Percentiles rank a stretch among this genome's conserved stretches.
phyloP scores from a whole-genome alignment of 2,113 vertebrate species.

The Tachysurus vachellii region DNA sequence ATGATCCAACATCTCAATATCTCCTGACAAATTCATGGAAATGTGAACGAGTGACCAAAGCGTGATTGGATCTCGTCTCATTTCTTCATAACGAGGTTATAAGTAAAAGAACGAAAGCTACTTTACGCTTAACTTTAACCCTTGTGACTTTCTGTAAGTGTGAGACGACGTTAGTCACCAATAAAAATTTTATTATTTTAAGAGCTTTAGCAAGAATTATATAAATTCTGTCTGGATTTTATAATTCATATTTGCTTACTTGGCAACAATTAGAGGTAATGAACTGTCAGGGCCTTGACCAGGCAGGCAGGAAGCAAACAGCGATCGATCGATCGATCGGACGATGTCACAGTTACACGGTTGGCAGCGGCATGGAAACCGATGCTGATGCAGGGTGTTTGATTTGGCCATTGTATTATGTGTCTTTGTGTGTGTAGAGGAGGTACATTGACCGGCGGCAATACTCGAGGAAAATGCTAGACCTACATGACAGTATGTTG shows the following conservation, averaged over 20 bases:
- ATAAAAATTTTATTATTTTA: background rate
- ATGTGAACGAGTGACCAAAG: background rate
- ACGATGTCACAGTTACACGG: background rate
- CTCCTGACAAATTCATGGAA: constrained; percentile 16
- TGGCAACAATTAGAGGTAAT: constrained; percentile 19
- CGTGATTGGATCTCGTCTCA: background rate
- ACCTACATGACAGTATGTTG: background rate
- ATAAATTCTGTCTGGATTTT: background rate
- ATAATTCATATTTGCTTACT: constrained; percentile 1
- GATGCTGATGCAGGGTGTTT: constrained; percentile 5
- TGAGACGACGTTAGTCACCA: background rate
- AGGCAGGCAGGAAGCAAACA: constrained; percentile 13
- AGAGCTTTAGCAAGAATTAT: background rate
- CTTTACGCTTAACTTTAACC: background rate
- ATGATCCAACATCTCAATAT: background rate
- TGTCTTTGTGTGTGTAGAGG: background rate
- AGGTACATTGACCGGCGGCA: background rate
- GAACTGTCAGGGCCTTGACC: constrained; percentile 22
- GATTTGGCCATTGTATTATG: background rate
- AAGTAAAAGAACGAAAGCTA: background rate
- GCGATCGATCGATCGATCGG: background rate
- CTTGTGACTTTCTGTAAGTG: background rate
- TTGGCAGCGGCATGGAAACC: background rate
- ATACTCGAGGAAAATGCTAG: background rate
- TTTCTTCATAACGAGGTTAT: background rate